Evolutionary conservation across 1,140 invertebrate genomes (phyloP).

Genomic region (Drosophila rufa): DNA sequence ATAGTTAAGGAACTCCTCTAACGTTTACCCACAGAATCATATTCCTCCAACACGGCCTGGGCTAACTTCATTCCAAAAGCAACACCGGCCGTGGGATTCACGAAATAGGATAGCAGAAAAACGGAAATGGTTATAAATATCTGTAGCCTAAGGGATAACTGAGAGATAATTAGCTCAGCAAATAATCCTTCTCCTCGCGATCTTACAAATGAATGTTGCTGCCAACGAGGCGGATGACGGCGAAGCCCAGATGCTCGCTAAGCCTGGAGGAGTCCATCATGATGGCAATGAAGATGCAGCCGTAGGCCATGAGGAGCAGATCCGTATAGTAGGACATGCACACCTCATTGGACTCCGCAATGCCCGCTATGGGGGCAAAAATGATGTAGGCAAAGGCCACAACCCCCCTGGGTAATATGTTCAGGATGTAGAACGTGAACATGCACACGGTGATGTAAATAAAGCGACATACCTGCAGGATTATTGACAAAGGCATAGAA

Average conservation of each 20-base stretch:
- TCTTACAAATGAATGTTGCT: slow-evolving; percentile 34
- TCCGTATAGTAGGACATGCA: slow-evolving; percentile 46
- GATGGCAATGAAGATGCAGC: slow-evolving; percentile 29
- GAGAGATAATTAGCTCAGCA: rapidly evolving
- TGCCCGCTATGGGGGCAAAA: slow-evolving; percentile 39
- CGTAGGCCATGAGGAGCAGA: slow-evolving; percentile 31
- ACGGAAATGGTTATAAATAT: neutral
- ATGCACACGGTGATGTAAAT: slow-evolving; percentile 36
- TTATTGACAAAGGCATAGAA: too few relatives aligned
- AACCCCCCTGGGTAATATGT: slow-evolving; percentile 50
- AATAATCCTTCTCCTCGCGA: too few relatives aligned
- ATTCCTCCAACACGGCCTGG: slow-evolving; percentile 39
- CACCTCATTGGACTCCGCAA: slow-evolving; percentile 6
- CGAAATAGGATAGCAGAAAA: neutral
- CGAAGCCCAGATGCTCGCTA: slow-evolving; percentile 25
- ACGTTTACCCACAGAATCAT: slow-evolving; percentile 13
- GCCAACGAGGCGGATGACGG: slow-evolving; percentile 5
- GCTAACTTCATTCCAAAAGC: slow-evolving; percentile 53
- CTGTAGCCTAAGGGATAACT: slow-evolving; percentile 34
- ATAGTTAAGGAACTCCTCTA: too few relatives aligned
- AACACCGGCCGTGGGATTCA: slow-evolving; percentile 11
- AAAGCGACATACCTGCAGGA: slow-evolving; percentile 39
- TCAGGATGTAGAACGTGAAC: slow-evolving; percentile 46
- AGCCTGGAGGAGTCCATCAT: slow-evolving; percentile 53
- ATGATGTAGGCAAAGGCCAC: slow-evolving; percentile 45